phyloP scores from a whole-genome alignment of 2,113 vertebrate species.

The Callipepla squamata region DNA sequence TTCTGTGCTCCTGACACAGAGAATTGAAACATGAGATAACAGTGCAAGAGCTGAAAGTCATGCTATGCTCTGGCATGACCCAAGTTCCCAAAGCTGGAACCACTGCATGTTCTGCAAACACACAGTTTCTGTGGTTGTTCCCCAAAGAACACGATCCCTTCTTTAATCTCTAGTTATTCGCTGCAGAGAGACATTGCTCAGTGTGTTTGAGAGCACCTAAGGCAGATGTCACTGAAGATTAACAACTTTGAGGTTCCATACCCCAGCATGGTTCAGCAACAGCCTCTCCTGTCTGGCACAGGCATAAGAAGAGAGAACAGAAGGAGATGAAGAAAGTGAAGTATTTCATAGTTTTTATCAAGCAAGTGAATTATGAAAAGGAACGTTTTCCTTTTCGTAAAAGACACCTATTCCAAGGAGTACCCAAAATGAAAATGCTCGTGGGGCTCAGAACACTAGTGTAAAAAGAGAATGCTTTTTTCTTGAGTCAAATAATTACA shows the following conservation, averaged over 20 bases:
- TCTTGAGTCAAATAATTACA: neutral
- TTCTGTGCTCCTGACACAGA: neutral
- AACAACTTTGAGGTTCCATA: neutral
- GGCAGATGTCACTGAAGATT: neutral
- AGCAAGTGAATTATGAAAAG: neutral
- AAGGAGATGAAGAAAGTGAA: neutral
- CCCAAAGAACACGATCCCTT: neutral
- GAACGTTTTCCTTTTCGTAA: neutral
- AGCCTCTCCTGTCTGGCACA: neutral
- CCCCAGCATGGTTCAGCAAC: fast-evolving
- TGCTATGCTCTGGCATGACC: neutral
- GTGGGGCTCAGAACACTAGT: neutral
- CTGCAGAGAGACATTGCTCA: neutral
- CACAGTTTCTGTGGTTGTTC: neutral
- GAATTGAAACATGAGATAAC: neutral
- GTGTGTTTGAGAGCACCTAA: neutral
- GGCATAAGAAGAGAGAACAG: neutral
- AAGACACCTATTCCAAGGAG: neutral
- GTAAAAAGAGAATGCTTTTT: fast-evolving
- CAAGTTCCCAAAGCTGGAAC: neutral
- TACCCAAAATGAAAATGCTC: neutral
- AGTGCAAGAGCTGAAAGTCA: neutral
- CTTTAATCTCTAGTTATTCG: neutral
- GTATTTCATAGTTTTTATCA: neutral
- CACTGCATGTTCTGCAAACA: neutral